Evolutionary conservation across 2,888 invertebrate genomes (phyloP).

Genomic region (Heliconius cydno): DNA sequence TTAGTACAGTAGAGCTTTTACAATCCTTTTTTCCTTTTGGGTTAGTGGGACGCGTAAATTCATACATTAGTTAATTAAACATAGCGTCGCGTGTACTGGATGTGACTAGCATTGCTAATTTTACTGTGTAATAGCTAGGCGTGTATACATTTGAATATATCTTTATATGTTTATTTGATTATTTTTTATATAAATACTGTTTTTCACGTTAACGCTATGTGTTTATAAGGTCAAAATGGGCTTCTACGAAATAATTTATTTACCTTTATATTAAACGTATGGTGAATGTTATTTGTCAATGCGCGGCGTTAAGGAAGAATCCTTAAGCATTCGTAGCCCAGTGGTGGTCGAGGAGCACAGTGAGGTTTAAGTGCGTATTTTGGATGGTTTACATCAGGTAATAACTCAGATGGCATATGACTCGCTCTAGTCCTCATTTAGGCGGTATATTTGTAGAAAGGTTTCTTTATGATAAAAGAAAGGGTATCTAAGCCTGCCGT

Average conservation of each 20-base stretch:
- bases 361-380: no score
- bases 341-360: no score
- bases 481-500: no score
- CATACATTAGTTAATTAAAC: conserved; percentile 46
- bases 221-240: neutral
- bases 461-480: no score
- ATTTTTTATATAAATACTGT: neutral
- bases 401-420: no score
- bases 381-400: no score
- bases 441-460: no score
- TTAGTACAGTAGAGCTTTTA: conserved; percentile 6
- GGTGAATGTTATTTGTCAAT: no score
- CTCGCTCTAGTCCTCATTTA: no score
- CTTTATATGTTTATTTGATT: neutral
- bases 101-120: conserved; percentile 39
- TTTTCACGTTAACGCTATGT: neutral
- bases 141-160: conserved; percentile 21
- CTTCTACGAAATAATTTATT: conserved; percentile 2
- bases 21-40: conserved; percentile 36
- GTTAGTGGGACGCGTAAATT: conserved; percentile 43
- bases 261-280: neutral
- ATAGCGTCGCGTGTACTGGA: conserved; percentile 36
- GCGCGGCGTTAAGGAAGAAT: no score
- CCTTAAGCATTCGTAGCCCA: no score
- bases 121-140: conserved; percentile 26